These are phyloP conservation scores for Bubo blakistoni DNA, from an alignment of 2,113 vertebrate species.

Conservation along the genomic window DNA sequence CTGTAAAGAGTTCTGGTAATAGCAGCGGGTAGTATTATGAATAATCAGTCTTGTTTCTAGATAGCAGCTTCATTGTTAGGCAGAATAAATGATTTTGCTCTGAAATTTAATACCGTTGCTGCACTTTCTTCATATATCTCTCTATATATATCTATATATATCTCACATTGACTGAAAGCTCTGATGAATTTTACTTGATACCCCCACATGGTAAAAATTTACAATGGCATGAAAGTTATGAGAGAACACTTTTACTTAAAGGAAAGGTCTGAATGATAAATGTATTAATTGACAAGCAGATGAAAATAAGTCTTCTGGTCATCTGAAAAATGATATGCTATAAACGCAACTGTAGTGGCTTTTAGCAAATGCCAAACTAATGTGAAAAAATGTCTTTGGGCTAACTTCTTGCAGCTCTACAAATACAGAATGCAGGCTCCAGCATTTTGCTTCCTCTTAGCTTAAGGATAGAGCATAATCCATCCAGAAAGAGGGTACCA, in stretches of 20 bases:
- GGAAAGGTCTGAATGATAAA: slow-evolving; percentile 24
- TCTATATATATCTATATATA: background rate
- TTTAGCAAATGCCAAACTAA: slow-evolving; percentile 52
- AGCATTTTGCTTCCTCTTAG: background rate
- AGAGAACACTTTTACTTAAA: slow-evolving; percentile 40
- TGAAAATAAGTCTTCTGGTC: slow-evolving; percentile 38
- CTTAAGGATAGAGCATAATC: background rate
- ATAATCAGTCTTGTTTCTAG: slow-evolving; percentile 60
- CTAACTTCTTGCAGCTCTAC: background rate
- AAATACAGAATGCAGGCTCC: background rate
- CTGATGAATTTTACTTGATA: slow-evolving; percentile 42
- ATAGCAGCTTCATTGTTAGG: slow-evolving; percentile 56
- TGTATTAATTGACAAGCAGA: slow-evolving; percentile 50
- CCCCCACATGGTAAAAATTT: slow-evolving; percentile 51
- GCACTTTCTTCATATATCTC: slow-evolving; percentile 4
- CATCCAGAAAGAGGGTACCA: background rate
- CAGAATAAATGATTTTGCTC: slow-evolving; percentile 57
- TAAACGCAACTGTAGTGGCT: slow-evolving; percentile 4
- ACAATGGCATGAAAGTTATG: slow-evolving; percentile 45
- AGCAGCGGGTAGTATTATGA: slow-evolving; percentile 35
- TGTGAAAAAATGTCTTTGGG: slow-evolving; percentile 31
- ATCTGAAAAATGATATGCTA: slow-evolving; percentile 28
- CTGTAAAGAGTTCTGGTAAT: slow-evolving; percentile 47
- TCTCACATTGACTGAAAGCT: slow-evolving; percentile 25
- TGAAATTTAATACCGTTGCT: slow-evolving; percentile 40